These are phyloP conservation scores for Eucriotettix oculatus DNA, from an alignment of 2,888 invertebrate genomes.

Conservation along the genomic window DNA sequence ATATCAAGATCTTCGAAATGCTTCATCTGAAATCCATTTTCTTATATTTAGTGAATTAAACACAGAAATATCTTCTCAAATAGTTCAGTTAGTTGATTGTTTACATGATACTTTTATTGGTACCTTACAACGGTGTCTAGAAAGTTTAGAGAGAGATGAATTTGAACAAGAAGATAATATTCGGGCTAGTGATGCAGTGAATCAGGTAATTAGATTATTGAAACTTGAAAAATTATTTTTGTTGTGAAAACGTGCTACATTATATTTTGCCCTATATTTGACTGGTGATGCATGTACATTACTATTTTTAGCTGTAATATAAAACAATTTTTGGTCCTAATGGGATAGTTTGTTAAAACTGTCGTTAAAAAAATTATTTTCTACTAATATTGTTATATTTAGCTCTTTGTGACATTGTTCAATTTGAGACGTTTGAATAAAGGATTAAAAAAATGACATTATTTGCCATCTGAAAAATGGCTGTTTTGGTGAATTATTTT, in stretches of 20 bases:
- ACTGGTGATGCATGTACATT: too few species aligned
- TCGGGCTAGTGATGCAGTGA: conserved; percentile 53
- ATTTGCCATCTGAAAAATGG: too few species aligned
- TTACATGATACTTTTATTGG: conserved; percentile 70
- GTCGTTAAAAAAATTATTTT: too few species aligned
- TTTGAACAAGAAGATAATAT: conserved; percentile 32
- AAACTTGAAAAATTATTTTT: too few species aligned
- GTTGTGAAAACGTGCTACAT: too few species aligned
- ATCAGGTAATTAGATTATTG: conserved; percentile 35
- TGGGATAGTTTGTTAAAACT: background rate
- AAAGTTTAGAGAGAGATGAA: conserved; percentile 42
- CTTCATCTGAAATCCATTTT: conserved; percentile 59
- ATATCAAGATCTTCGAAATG: conserved; percentile 32
- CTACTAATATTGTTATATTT: too few species aligned
- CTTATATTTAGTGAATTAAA: conserved; percentile 58
- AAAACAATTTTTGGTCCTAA: background rate
- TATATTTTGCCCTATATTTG: too few species aligned
- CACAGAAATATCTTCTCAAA: conserved; percentile 56
- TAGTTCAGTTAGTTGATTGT: conserved; percentile 65
- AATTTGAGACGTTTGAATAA: too few species aligned
- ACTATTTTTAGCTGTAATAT: background rate
- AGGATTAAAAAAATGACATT: too few species aligned
- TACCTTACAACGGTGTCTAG: conserved; percentile 58
- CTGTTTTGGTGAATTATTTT: too few species aligned
- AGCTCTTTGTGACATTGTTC: too few species aligned